Percentiles rank a stretch among this genome's conserved stretches.
These are phyloP conservation scores for Ploceus nigricollis DNA, from an alignment of 2,113 vertebrate genomes.

Conservation along the genomic window DNA sequence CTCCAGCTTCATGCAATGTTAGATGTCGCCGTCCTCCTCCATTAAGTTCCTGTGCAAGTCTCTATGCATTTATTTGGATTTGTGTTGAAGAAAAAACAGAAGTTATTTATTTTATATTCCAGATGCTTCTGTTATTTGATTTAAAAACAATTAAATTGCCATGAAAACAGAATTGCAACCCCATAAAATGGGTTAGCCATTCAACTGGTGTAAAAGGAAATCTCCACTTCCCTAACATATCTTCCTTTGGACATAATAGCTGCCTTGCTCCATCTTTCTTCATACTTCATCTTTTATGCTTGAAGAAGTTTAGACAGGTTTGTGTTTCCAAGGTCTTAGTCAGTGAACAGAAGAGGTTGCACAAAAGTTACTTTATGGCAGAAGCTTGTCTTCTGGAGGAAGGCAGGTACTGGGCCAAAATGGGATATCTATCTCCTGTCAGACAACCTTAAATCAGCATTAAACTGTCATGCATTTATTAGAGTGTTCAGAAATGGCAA, in stretches of 20 bases:
- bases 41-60: not conserved
- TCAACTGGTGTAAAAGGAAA: not conserved
- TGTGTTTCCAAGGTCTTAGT: not conserved
- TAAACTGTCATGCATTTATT: not conserved
- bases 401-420: not conserved
- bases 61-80: not conserved
- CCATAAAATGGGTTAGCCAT: not conserved
- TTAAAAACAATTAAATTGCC: not conserved
- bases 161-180: not conserved
- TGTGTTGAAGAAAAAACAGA: not conserved
- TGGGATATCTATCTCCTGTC: not conserved
- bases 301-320: not conserved
- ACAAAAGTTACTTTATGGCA: not conserved
- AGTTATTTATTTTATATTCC: not conserved
- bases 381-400: not conserved
- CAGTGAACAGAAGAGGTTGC: not conserved
- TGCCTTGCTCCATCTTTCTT: not conserved
- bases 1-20: not conserved
- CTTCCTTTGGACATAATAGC: not conserved
- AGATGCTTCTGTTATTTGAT: not conserved
- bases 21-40: not conserved
- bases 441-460: not conserved
- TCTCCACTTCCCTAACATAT: not conserved
- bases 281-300: not conserved
- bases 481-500: not conserved